A percentile compares a stretch with the other conserved stretches of the same genome.
These are phyloP conservation scores for Ormyrus pomaceus DNA, from an alignment of 2,888 invertebrate genomes.

Conservation along the genomic window DNA sequence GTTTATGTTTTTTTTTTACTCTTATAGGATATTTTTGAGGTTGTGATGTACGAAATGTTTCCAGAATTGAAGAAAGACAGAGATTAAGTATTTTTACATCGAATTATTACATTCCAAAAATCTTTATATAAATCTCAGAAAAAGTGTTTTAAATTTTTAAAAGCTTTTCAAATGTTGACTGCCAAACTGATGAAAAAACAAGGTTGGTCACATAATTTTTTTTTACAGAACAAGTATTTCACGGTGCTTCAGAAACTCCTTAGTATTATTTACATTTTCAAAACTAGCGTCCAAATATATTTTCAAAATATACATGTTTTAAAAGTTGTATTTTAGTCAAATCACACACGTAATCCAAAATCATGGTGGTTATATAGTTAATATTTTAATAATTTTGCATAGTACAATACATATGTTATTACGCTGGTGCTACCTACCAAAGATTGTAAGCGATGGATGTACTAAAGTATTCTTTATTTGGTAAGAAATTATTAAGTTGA, in stretches of 20 bases:
- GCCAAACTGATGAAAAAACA: slow-evolving; percentile 45
- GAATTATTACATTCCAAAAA: slow-evolving; percentile 42
- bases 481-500: slow-evolving; percentile 1
- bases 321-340: slow-evolving; percentile 25
- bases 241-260: slow-evolving; percentile 36
- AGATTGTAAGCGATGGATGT: slow-evolving; percentile 38
- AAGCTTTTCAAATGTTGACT: slow-evolving; percentile 44
- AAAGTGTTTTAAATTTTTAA: slow-evolving; percentile 11
- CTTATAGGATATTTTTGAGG: slow-evolving; percentile 78
- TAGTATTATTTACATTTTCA: slow-evolving; percentile 52
- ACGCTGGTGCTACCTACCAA: slow-evolving; percentile 56
- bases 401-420: slow-evolving; percentile 23
- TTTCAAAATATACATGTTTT: slow-evolving; percentile 18
- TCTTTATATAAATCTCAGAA: slow-evolving; percentile 30
- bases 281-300: slow-evolving; percentile 2
- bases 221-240: slow-evolving; percentile 28
- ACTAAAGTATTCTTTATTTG: slow-evolving; percentile 18
- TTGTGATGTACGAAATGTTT: slow-evolving; percentile 77
- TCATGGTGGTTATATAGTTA: slow-evolving; percentile 22
- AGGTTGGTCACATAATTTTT: slow-evolving; percentile 45
- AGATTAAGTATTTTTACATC: slow-evolving; percentile 57
- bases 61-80: slow-evolving; percentile 72
- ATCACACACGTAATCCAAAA: slow-evolving; percentile 20
- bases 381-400: slow-evolving; percentile 25
- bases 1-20: background rate